Conservation (phyloP, 2,888 invertebrate genomes). For the Hylaea fasciaria region DNA sequence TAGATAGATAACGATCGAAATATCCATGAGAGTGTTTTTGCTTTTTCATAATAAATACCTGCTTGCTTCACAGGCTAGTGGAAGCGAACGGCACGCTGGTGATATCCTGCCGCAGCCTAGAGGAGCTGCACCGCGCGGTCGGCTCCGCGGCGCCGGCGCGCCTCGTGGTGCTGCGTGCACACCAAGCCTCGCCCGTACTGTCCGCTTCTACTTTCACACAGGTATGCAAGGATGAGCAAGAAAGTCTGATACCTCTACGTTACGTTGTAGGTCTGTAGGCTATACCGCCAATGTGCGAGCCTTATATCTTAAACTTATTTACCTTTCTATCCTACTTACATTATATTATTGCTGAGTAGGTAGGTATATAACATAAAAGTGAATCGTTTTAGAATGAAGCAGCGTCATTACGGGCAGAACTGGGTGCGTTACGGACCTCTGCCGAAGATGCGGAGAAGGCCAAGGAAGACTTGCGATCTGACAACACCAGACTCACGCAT, state of each 20-base stretch:
- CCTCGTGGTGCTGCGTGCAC: conserved; percentile 85
- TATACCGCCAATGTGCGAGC: too few species aligned
- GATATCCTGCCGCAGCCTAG: conserved; percentile 87
- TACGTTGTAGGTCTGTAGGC: too few species aligned
- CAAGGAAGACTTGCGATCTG: conserved; percentile 88
- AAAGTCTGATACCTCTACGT: too few species aligned
- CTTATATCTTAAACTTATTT: too few species aligned
- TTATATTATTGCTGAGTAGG: too few species aligned
- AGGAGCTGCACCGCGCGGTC: conserved; percentile 88
- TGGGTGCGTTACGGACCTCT: conserved; percentile 84
- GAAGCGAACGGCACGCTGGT: conserved; percentile 93
- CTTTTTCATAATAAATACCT: too few species aligned
- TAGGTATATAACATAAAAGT: neutral
- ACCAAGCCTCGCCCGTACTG: conserved; percentile 61
- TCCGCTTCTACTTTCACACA: conserved; percentile 63
- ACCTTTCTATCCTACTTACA: too few species aligned
- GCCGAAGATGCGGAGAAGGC: conserved; percentile 87
- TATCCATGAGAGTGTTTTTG: too few species aligned
- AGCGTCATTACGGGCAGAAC: conserved; percentile 82
- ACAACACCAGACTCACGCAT: conserved; percentile 93
- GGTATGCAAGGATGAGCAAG: conserved; percentile 48
- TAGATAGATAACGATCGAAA: too few species aligned
- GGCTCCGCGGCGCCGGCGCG: conserved; percentile 86
- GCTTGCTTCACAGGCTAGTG: conserved; percentile 82
- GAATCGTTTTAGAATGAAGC: conserved; percentile 74